phyloP scores from a whole-genome alignment of 2,113 vertebrate species.

The Tyrannus savana region DNA sequence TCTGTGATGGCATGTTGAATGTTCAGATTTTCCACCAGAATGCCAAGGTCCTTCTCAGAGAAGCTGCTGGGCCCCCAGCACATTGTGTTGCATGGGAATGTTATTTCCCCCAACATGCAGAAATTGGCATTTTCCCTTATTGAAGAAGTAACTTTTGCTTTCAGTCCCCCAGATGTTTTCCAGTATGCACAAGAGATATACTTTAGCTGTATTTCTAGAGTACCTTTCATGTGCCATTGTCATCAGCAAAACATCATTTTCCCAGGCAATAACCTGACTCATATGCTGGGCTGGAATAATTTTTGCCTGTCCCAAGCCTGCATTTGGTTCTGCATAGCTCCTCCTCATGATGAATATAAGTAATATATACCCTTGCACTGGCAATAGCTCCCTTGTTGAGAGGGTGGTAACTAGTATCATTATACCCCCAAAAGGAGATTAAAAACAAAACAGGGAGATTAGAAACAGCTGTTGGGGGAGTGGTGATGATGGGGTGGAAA shows the following conservation, averaged over 20 bases:
- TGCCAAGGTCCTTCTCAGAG: background rate
- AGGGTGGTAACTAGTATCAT: background rate
- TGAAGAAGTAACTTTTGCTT: background rate
- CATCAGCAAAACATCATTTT: background rate
- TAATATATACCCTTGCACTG: background rate
- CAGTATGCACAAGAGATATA: background rate
- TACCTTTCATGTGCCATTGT: background rate
- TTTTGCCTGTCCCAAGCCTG: background rate
- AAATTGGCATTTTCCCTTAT: background rate
- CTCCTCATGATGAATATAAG: background rate
- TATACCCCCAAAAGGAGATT: background rate
- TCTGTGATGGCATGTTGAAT: background rate
- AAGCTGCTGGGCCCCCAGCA: background rate
- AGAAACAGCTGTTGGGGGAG: conserved; percentile 27
- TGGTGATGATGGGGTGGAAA: background rate
- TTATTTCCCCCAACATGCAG: background rate
- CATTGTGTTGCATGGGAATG: background rate
- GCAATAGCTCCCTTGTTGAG: background rate
- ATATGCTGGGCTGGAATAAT: background rate
- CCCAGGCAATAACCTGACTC: background rate
- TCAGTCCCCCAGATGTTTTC: background rate
- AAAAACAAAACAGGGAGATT: conserved; percentile 56
- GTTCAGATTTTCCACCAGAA: background rate
- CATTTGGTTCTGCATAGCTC: background rate
- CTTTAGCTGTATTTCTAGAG: background rate